These are phyloP conservation scores for Diploptera punctata DNA, from an alignment of 2,888 invertebrate genomes.

Conservation along the genomic window DNA sequence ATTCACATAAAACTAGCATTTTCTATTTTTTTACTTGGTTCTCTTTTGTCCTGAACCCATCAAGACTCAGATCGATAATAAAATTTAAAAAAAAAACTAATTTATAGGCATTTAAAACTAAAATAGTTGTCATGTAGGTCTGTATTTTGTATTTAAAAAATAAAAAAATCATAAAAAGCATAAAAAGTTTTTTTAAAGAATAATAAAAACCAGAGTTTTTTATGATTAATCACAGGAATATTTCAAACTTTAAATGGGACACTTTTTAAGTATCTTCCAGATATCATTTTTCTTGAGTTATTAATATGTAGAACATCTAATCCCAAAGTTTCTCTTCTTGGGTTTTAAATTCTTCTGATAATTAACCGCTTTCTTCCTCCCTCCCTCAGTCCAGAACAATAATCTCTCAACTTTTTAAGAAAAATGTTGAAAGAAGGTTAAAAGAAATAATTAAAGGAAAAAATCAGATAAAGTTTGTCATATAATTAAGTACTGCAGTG, in stretches of 20 bases:
- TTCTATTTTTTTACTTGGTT: too few species aligned
- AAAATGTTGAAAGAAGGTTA: slow-evolving; percentile 1
- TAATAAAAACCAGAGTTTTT: background rate
- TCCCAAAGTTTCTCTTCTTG: background rate
- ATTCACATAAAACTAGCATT: too few species aligned
- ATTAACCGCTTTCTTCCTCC: slow-evolving; percentile 1
- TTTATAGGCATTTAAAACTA: too few species aligned
- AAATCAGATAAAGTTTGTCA: slow-evolving; percentile 13
- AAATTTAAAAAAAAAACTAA: too few species aligned
- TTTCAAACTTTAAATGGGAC: slow-evolving; percentile 1
- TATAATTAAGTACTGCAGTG: slow-evolving; percentile 11
- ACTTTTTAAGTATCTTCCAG: background rate
- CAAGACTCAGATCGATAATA: too few species aligned
- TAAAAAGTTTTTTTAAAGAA: background rate
- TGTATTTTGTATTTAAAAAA: too few species aligned
- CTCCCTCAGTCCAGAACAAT: background rate
- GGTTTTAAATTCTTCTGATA: background rate
- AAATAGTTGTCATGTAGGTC: too few species aligned
- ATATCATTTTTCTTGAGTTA: background rate
- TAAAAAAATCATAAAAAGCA: too few species aligned
- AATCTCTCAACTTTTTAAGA: background rate
- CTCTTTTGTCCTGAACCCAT: too few species aligned
- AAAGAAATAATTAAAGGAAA: slow-evolving; percentile 18
- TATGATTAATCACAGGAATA: slow-evolving; percentile 6
- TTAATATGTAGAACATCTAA: background rate